Base-by-base conservation (phyloP, 2,888 invertebrate genomes). In the Drosophila conformis region DNA sequence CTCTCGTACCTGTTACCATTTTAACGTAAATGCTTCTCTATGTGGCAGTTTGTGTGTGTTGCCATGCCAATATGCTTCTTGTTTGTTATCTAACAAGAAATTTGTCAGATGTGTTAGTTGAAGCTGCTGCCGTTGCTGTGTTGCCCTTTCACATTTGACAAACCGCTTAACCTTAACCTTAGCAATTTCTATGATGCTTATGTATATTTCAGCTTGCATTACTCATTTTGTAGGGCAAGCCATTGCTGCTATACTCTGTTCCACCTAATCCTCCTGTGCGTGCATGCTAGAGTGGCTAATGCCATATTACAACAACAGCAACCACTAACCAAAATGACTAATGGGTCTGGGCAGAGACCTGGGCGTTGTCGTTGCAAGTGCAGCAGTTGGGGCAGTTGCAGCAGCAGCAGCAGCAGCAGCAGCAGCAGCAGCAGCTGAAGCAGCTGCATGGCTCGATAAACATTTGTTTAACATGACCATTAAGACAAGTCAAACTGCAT, bases 381-480 rank as follows among this genome's bases (percentile, higher is more conserved):
- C 56, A 56, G 29, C 61, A 54, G 51, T 60, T 65, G 56, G 56
- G 46, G 40, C 58, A 46, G 46, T 13, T 38, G 46, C 52, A 70
- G 57, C 53, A 46, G 29, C 58, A 51, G 36, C 57, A 49, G 40
- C 11, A 29, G 46, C 42, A 70, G 57, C 53, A 83, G 82, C 89
- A 52, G 38, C 58, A 60, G 51, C 57, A 63, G 51, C 58, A 51
- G 36, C 57, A 49, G 40, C 11, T 29, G 46, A 42, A 70, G 57
- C 53, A 83, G 82, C 89, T 88, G 90, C 88, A 90, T 86, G 90
- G 88, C 90, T 86, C 88, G 85, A 83, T 83, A 91, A 90, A 90
- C 90, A 90, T 89, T 90, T 90, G 90, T 84, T 90, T 83, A 89
- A 90, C 90, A 91, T 91, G 91, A 87, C 90, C 91, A 90, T 90